Conservation (phyloP, 2,113 vertebrate species). For the Catharus bicknelli region DNA sequence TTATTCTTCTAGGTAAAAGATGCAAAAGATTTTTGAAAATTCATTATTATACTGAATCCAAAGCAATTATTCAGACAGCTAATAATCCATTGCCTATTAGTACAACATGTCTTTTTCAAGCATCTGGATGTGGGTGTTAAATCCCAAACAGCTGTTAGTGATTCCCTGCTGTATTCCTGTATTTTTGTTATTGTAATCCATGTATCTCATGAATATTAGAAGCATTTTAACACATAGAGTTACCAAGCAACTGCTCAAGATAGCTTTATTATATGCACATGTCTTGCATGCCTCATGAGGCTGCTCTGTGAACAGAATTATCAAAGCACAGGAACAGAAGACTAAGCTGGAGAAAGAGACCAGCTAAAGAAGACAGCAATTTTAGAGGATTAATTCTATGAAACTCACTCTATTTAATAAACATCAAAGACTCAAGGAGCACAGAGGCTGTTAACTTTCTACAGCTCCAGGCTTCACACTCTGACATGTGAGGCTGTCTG, state of each 20-base stretch:
- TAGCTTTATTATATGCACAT: neutral
- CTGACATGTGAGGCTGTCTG: neutral
- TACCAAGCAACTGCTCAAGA: conserved; percentile 41
- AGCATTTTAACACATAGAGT: conserved; percentile 34
- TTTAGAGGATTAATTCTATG: neutral
- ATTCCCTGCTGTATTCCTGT: conserved; percentile 17
- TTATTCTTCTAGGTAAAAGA: neutral
- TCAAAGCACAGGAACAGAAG: neutral
- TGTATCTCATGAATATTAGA: conserved; percentile 29
- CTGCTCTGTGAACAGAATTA: conserved; percentile 3
- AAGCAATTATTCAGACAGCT: conserved; percentile 19
- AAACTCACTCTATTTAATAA: neutral
- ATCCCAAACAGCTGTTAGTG: conserved; percentile 44
- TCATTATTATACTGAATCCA: neutral
- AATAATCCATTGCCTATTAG: conserved; percentile 28
- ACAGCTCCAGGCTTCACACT: neutral
- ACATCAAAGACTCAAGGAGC: neutral
- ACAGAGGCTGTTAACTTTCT: neutral
- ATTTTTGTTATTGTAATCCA: conserved; percentile 35
- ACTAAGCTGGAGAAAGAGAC: neutral
- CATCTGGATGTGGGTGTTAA: conserved; percentile 50
- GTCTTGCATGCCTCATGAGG: neutral
- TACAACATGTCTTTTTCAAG: conserved; percentile 19
- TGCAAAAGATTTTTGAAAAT: neutral
- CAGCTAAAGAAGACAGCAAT: neutral